Conservation (phyloP, 2,113 vertebrate species). For the Cygnus atratus region DNA sequence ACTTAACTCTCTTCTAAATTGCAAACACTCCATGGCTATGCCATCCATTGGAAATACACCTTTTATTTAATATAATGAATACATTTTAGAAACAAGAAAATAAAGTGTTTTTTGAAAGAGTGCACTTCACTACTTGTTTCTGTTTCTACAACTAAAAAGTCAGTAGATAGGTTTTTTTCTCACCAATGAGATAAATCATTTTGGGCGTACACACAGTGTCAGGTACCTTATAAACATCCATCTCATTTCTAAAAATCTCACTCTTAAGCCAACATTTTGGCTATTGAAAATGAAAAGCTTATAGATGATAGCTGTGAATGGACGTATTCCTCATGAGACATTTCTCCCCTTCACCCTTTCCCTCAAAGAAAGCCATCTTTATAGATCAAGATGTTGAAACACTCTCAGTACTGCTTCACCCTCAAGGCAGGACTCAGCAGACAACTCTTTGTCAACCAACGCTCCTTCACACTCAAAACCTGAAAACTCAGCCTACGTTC, state of each 20-base stretch:
- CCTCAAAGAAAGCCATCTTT: background rate
- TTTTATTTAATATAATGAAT: background rate
- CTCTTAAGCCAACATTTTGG: background rate
- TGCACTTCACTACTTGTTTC: background rate
- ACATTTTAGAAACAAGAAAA: background rate
- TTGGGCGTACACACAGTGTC: background rate
- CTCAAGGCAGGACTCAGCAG: background rate
- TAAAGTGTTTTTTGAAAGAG: background rate
- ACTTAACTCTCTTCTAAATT: slow-evolving; percentile 2
- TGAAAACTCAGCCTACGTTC: background rate
- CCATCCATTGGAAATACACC: background rate
- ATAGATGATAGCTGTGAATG: background rate
- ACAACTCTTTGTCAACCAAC: background rate
- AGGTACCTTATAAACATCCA: background rate
- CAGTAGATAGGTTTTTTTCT: background rate
- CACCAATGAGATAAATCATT: background rate
- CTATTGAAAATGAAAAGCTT: background rate
- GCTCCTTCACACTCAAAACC: background rate
- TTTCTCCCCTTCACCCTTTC: background rate
- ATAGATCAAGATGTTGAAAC: background rate
- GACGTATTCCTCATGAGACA: background rate
- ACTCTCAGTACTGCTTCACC: background rate
- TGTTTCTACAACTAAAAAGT: background rate
- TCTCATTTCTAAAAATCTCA: background rate
- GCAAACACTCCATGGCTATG: background rate